These are phyloP conservation scores for Protosalanx chinensis DNA, from an alignment of 2,797 vertebrate species.

Conservation along the genomic window DNA sequence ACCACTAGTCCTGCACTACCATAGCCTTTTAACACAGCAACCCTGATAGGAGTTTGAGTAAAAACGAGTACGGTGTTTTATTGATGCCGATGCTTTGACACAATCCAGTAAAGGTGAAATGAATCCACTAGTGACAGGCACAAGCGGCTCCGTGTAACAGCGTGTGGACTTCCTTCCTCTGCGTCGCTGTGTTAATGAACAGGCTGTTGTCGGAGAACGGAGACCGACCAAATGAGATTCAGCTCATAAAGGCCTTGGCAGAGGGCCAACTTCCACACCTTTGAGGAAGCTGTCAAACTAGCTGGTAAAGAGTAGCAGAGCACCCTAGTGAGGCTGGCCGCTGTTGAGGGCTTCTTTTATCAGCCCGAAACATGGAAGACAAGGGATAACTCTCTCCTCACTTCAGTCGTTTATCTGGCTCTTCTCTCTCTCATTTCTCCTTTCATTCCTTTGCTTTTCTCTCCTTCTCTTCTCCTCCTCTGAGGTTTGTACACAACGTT, in stretches of 20 bases:
- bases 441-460: not conserved
- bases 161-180: conserved; percentile 51
- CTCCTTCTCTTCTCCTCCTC: not conserved
- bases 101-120: too few relatives aligned
- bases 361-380: too few relatives aligned
- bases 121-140: conserved; percentile 49
- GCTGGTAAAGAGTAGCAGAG: conserved; percentile 4
- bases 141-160: conserved; percentile 61
- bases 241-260: conserved; percentile 58
- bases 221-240: conserved; percentile 54
- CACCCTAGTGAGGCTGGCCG: not conserved
- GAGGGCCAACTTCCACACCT: conserved; percentile 35
- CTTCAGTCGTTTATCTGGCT: not conserved
- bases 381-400: not conserved
- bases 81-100: too few relatives aligned
- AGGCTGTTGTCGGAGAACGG: conserved; percentile 44
- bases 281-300: conserved; percentile 30
- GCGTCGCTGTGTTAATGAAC: conserved; percentile 66
- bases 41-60: too few relatives aligned
- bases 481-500: not conserved
- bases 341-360: too few relatives aligned
- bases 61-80: too few relatives aligned
- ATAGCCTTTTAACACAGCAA: too few relatives aligned
- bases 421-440: not conserved
- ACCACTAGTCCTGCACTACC: too few relatives aligned